A percentile compares a stretch with the other conserved stretches of the same genome.
Conservation (phyloP, 2,888 invertebrate species). For the Zele albiditarsus region DNA sequence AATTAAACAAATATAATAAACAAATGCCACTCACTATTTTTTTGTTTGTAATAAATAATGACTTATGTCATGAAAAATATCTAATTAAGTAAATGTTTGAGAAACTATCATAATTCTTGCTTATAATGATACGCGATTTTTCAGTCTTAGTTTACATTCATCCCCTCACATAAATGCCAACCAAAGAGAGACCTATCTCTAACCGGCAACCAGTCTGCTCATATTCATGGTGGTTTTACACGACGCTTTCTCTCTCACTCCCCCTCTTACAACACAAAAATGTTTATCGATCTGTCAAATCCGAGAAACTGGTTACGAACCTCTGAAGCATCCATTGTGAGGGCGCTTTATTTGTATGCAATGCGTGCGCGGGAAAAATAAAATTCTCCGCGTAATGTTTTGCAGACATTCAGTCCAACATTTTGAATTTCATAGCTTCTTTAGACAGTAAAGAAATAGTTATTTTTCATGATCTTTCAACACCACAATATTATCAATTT, state of each 20-base stretch:
- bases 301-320: constrained; percentile 6
- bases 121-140: constrained; percentile 5
- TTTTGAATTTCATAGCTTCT: no score
- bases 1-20: background rate
- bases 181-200: constrained; percentile 3
- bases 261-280: constrained; percentile 24
- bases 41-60: background rate
- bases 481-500: no score
- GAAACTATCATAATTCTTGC: background rate
- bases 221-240: background rate
- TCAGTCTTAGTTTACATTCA: constrained; percentile 28
- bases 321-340: background rate
- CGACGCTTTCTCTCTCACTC: background rate
- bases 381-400: constrained; percentile 14
- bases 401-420: background rate
- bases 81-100: background rate
- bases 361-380: background rate
- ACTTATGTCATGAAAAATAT: background rate
- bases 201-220: constrained; percentile 9
- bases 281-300: constrained; percentile 44
- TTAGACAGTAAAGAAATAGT: no score
- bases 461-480: no score
- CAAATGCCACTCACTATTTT: background rate
- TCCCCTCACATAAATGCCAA: constrained; percentile 20
- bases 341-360: background rate